phyloP scores from a whole-genome alignment of 1,140 invertebrate species.

The Nasonia vitripennis region DNA sequence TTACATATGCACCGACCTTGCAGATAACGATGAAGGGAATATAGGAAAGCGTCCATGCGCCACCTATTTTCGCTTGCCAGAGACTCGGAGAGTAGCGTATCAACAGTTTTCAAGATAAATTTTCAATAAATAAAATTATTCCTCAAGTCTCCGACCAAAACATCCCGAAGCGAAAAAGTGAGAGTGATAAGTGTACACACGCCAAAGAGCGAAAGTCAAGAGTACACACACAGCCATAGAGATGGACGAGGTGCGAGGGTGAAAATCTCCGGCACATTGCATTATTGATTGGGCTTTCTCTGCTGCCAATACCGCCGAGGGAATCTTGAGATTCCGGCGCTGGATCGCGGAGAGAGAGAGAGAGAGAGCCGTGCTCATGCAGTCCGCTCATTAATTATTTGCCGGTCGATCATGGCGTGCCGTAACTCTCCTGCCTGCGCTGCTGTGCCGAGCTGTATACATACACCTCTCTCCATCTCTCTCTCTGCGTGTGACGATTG shows the following conservation, averaged over 20 bases:
- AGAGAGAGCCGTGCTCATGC: background rate
- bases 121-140: too few relatives aligned
- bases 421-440: background rate
- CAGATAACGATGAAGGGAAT: too few relatives aligned
- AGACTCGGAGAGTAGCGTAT: too few relatives aligned
- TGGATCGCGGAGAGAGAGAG: background rate
- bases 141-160: too few relatives aligned
- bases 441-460: background rate
- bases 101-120: too few relatives aligned
- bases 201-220: background rate
- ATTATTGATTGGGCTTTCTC: slow-evolving; percentile 27
- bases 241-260: slow-evolving; percentile 5
- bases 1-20: too few relatives aligned
- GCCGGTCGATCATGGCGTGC: background rate
- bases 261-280: slow-evolving; percentile 10
- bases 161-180: background rate
- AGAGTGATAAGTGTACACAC: background rate
- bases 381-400: slow-evolving; percentile 36
- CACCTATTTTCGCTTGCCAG: too few relatives aligned
- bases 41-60: too few relatives aligned
- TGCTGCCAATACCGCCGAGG: background rate
- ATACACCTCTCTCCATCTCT: background rate
- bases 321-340: background rate
- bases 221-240: background rate
- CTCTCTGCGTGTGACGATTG: background rate